These are phyloP conservation scores for Glaucomys volans DNA, from an alignment of 2,113 vertebrate species.

Conservation along the genomic window DNA sequence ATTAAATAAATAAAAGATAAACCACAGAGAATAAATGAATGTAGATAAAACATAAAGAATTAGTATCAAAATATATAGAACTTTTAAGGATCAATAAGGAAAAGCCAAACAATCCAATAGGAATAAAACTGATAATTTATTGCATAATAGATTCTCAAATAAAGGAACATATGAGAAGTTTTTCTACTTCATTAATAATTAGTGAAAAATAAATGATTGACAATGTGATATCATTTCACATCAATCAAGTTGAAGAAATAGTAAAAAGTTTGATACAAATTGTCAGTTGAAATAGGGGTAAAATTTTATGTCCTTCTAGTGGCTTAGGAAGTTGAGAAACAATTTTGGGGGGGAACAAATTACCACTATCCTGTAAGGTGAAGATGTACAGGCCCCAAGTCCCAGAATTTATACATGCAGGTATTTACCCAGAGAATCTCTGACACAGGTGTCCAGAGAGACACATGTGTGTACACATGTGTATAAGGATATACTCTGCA, in stretches of 20 bases:
- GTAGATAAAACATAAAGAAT: background rate
- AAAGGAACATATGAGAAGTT: background rate
- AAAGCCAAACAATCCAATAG: background rate
- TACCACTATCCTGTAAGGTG: background rate
- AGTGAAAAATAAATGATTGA: background rate
- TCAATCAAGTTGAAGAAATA: background rate
- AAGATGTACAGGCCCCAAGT: background rate
- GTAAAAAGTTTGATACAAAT: background rate
- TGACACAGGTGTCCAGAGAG: background rate
- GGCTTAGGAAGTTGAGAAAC: background rate
- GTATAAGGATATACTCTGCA: background rate
- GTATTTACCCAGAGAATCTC: background rate
- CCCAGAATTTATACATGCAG: background rate
- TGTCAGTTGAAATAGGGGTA: background rate
- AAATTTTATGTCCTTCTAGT: background rate
- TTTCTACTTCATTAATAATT: conserved; percentile 32
- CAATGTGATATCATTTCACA: background rate
- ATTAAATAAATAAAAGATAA: background rate
- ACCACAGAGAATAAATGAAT: background rate
- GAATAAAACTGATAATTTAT: background rate
- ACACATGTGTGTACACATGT: background rate
- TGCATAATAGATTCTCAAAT: background rate
- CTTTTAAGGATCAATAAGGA: conserved; percentile 22
- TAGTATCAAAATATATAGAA: background rate
- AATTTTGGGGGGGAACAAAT: background rate